Conservation (phyloP, 2,113 vertebrate genomes). For the Pholis gunnellus region DNA sequence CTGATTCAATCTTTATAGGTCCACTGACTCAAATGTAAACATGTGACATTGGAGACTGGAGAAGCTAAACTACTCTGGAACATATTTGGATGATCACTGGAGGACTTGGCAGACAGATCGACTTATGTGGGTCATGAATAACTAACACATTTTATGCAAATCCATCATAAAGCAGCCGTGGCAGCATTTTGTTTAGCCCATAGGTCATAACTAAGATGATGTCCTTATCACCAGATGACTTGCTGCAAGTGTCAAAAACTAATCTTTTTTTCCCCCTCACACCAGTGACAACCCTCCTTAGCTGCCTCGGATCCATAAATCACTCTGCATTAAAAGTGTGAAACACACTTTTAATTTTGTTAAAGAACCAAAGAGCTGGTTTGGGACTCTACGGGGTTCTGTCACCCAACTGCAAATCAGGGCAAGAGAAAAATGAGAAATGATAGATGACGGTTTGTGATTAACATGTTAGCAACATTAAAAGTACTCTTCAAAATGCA, state of each 20-base stretch:
- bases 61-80: neutral
- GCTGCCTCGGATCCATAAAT: slow-evolving; percentile 18
- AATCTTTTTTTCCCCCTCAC: slow-evolving; percentile 15
- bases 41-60: neutral
- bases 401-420: neutral
- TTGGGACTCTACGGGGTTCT: neutral
- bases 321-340: neutral
- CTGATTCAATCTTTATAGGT: neutral
- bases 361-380: neutral
- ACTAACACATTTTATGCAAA: slow-evolving; percentile 47
- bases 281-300: slow-evolving; percentile 28
- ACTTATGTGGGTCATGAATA: slow-evolving; percentile 28
- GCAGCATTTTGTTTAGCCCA: slow-evolving; percentile 46
- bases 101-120: slow-evolving; percentile 6
- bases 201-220: slow-evolving; percentile 45
- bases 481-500: neutral
- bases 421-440: neutral
- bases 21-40: neutral
- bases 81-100: neutral
- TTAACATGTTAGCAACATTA: neutral
- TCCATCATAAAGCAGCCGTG: slow-evolving; percentile 29
- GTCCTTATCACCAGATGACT: slow-evolving; percentile 32
- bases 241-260: slow-evolving; percentile 23
- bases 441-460: neutral
- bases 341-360: neutral